Percentiles rank a stretch among this genome's conserved stretches.
Conservation (phyloP, 37 sponge, comb jelly and placozoan genomes). For the Bolinopsis microptera region DNA sequence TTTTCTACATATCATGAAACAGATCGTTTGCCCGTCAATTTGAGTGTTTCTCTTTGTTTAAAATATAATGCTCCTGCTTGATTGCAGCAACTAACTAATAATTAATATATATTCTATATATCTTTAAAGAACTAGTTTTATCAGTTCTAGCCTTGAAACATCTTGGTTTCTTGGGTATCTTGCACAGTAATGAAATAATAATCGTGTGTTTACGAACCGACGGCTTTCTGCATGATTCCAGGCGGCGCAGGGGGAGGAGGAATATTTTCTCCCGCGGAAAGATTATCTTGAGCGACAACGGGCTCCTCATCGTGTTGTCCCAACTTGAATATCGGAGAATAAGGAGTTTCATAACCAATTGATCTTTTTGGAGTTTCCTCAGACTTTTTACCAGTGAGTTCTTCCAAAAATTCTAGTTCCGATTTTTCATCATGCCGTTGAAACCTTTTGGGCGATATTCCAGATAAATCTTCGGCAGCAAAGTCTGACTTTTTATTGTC, state of each 20-base stretch:
- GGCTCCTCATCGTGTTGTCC: neutral
- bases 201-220: neutral
- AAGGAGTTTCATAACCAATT: neutral
- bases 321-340: slow-evolving; percentile 13
- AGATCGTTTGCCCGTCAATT: no score
- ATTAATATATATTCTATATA: no score
- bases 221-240: neutral
- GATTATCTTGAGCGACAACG: neutral
- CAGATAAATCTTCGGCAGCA: neutral
- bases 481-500: neutral
- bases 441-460: neutral
- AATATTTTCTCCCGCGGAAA: neutral
- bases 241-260: neutral
- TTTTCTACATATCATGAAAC: no score
- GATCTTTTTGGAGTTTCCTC: neutral
- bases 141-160: no score
- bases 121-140: no score
- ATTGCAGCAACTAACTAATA: no score
- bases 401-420: neutral
- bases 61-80: no score
- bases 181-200: no score
- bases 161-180: no score
- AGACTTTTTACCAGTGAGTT: neutral
- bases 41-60: no score
- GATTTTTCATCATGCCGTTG: neutral